Evolutionary conservation across 2,888 invertebrate genomes (phyloP), one percentile per base, ranked within the genome.

Genomic region (Barypeithes pellucidus): DNA sequence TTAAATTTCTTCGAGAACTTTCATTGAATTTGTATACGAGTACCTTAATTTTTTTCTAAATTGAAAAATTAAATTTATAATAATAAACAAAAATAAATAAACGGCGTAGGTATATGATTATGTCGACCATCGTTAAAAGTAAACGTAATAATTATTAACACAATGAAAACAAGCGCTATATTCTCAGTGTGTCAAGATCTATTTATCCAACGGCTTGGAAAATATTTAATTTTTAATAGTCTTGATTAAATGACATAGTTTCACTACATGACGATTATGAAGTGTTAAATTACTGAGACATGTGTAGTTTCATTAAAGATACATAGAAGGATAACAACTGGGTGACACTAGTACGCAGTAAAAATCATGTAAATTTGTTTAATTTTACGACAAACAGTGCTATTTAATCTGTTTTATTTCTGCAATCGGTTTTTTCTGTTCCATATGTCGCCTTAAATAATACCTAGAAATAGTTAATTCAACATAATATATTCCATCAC

Each of bases 231-330:
- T 65, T 57, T 43, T 66, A 36, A 66, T 20, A 9, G 50, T 66
- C 41, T 69, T 66, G 69, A 73, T 73, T 61, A 62, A 41, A 50
- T 63, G 73, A 73, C 69, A 73, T 66, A 73, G 73, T 73, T 73
- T 69, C 60, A 24, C 57, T 59, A 57, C 36, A 62, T 47, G 59
- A 33, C 39, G 29, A 54, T 73, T 52, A 73, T 69, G 73, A 73
- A 73, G 69, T 73, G 65, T 69, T 69, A 69, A 69, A 73, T 73
- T 73, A 68, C 69, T 57, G 16, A 57, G 33, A 52, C 54, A 57
- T 57, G 36, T 57, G 18, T 57, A 33, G 52, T 12, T 54, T 33
- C 33, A 54, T 54, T 29, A 54, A 54, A 54, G 12, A 45, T 45
- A 0, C 29, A 12, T 52, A 29, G 29, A 24, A 20, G 12, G 8